A percentile compares a stretch with the other conserved stretches of the same genome.
These are phyloP conservation scores for Stegodyphus mimosarum DNA, from an alignment of 1,140 invertebrate species.

Conservation along the genomic window DNA sequence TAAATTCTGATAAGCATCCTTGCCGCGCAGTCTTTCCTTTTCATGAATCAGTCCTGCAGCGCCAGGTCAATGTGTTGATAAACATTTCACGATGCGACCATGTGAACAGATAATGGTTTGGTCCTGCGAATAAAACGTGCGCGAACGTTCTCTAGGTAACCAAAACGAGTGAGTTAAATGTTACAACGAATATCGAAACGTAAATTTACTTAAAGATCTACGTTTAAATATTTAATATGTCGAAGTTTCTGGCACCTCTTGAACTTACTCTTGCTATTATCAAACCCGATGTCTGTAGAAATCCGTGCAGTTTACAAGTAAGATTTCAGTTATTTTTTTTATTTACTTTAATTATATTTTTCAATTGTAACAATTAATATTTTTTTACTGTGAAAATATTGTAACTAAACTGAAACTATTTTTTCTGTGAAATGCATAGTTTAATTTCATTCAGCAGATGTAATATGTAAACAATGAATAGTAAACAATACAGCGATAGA, in stretches of 20 bases:
- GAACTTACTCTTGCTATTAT: constrained; percentile 63
- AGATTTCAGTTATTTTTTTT: not conserved
- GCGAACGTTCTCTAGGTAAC: not conserved
- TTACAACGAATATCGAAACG: not conserved
- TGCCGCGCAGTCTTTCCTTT: not conserved
- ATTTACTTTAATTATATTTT: too few relatives aligned
- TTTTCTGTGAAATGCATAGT: too few relatives aligned
- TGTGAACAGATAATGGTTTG: constrained; percentile 51
- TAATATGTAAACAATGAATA: too few relatives aligned
- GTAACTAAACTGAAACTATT: too few relatives aligned
- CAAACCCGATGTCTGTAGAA: constrained; percentile 63
- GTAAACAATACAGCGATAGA: too few relatives aligned
- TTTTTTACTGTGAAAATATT: too few relatives aligned
- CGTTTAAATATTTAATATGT: constrained; percentile 1
- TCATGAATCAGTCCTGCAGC: constrained; percentile 19
- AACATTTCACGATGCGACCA: constrained; percentile 52
- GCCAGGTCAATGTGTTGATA: constrained; percentile 59
- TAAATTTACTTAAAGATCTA: not conserved
- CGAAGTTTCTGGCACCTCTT: constrained; percentile 44
- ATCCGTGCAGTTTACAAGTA: constrained; percentile 53
- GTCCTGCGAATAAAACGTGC: constrained; percentile 35
- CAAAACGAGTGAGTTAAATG: not conserved
- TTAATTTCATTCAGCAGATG: too few relatives aligned
- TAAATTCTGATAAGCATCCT: not conserved
- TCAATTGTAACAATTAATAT: too few relatives aligned